Percentiles rank a stretch among this genome's conserved stretches.
Evolutionary conservation across 2,797 vertebrate species (phyloP).

Genomic region (Sus cebifrons): DNA sequence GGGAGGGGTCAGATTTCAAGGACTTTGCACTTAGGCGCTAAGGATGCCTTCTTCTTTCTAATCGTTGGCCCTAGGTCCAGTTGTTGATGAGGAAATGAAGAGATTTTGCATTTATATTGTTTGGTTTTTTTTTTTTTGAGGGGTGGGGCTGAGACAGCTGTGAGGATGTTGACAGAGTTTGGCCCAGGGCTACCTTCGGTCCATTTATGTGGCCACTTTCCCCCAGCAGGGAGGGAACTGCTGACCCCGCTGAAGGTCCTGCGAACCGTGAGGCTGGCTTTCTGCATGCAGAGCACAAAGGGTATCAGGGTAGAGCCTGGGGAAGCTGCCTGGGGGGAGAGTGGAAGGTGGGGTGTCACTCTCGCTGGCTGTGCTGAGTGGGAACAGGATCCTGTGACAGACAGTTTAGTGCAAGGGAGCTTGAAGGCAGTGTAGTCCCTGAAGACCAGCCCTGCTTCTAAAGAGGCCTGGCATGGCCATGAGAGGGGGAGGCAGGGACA

Average conservation of each 20-base stretch:
- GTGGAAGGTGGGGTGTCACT: neutral
- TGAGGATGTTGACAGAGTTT: neutral
- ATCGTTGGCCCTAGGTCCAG: neutral
- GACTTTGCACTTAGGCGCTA: neutral
- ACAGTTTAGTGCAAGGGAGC: neutral
- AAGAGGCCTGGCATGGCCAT: neutral
- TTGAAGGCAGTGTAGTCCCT: neutral
- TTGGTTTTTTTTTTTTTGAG: neutral
- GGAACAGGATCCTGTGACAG: neutral
- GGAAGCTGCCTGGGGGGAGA: neutral
- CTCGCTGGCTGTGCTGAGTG: too few species aligned
- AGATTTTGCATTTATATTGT: neutral
- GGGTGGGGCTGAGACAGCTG: neutral
- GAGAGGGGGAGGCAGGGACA: too few species aligned
- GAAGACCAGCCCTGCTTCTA: neutral
- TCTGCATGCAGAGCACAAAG: neutral
- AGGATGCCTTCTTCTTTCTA: neutral
- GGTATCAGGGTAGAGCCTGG: neutral
- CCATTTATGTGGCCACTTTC: neutral
- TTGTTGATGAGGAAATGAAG: constrained; percentile 14
- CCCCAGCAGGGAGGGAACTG: neutral
- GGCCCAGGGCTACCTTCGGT: neutral
- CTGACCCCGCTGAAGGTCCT: neutral
- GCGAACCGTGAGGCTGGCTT: neutral
- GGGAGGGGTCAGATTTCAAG: too few species aligned